Evolutionary conservation across 2,888 invertebrate species (phyloP), one percentile per base, ranked within the genome.

Genomic region (Brenthis ino): DNA sequence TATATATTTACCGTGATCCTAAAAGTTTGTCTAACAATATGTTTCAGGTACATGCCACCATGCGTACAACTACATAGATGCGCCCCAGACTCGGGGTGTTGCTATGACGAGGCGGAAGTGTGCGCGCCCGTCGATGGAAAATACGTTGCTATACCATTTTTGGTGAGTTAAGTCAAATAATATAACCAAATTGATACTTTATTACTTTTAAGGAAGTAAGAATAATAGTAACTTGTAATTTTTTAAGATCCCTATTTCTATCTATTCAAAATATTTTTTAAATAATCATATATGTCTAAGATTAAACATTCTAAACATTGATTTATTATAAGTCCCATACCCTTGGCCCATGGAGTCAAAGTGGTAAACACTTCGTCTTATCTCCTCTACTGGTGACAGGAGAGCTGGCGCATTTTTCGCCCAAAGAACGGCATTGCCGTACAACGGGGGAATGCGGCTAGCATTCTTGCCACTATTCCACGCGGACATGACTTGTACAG

Each of bases 41-140:
- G 33, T 72, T 77, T 1, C 81, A 91, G 92, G 24, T 98, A 97
- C 89, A 93, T 95, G 79, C 98, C 98, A 0, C 96, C 96, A 63
- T 98, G 98, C 83, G 97, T 97, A 16, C 94, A 96, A 64, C 91
- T 98, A 65, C 96, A 98, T 84, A 95, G 97, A 73, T 98, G 98
- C 85, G 95, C 96, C 13, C 96, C 97, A 76, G 97, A 97, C 87
- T 95, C 97, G 24, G 98, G 98, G 65, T 98, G 98, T 89, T 98
- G 98, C 85, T 92, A 92, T 74, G 94, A 94, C 71, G 95, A 95
- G 72, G 88, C 94, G 0, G 94, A 95, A 72, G 95, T 95, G 56
- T 98, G 98, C 87, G 96, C 95, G 14, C 96, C 97, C 0, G 96
- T 96, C 81, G 94, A 94, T 13, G 95, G 95, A 50, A 94, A 95